Percentiles rank a stretch among this genome's conserved stretches.
These are phyloP conservation scores for Leucoma salicis DNA, from an alignment of 2,888 invertebrate species.

Conservation along the genomic window DNA sequence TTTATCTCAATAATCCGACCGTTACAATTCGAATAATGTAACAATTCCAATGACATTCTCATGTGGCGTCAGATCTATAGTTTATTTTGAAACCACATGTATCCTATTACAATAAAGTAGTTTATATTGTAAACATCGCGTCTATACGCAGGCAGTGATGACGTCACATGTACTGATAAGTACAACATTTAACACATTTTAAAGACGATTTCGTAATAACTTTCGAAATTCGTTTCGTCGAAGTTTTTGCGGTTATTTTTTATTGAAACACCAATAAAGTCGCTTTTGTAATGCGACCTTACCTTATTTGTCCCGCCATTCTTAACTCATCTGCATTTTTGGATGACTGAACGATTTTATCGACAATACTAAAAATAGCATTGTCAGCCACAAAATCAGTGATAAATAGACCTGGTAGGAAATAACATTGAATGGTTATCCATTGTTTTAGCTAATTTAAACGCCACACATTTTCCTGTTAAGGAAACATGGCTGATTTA, in stretches of 20 bases:
- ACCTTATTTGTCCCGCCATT: slow-evolving; percentile 27
- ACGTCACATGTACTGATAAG: slow-evolving; percentile 29
- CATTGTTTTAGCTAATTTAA: slow-evolving; percentile 28
- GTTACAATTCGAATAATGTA: slow-evolving; percentile 11
- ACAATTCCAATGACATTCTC: slow-evolving; percentile 14
- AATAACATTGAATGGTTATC: slow-evolving; percentile 24
- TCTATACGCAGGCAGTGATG: slow-evolving; percentile 20
- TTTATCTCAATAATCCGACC: slow-evolving; percentile 22
- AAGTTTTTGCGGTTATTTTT: slow-evolving; percentile 13
- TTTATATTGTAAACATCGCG: slow-evolving; percentile 24
- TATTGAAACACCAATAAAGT: slow-evolving; percentile 12
- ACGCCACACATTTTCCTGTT: slow-evolving; percentile 14
- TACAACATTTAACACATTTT: slow-evolving; percentile 25
- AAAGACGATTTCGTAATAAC: slow-evolving; percentile 23
- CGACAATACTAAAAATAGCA: slow-evolving; percentile 24
- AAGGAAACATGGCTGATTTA: slow-evolving; percentile 27
- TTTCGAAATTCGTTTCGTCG: slow-evolving; percentile 21
- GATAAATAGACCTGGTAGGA: slow-evolving; percentile 18
- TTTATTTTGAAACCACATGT: slow-evolving; percentile 18
- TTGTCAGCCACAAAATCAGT: slow-evolving; percentile 11
- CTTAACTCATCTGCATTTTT: slow-evolving; percentile 25
- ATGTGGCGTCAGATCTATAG: slow-evolving; percentile 9
- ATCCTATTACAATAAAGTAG: slow-evolving; percentile 16
- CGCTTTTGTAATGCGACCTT: slow-evolving; percentile 20
- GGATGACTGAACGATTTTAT: slow-evolving; percentile 1